Evolutionary conservation across 2,888 invertebrate species (phyloP).

Genomic region (Asteroscopus sphinx): DNA sequence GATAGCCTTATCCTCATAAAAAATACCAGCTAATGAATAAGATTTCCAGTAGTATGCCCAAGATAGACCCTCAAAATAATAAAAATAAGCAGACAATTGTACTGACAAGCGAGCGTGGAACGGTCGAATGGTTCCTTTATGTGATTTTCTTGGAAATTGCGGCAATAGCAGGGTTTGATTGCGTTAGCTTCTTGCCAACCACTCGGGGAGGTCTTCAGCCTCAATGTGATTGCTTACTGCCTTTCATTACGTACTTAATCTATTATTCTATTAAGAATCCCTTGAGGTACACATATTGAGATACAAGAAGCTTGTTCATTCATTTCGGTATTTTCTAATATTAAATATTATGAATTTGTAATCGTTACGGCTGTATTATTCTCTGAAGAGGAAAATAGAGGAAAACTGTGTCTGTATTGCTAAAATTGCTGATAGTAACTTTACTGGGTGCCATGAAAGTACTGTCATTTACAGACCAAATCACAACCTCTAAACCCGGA

Average conservation of each 20-base stretch:
- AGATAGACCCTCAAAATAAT: slow-evolving; percentile 41
- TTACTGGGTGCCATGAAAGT: no score
- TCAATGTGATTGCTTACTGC: slow-evolving; percentile 64
- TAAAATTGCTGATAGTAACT: background rate
- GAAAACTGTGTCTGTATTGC: background rate
- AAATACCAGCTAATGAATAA: slow-evolving; percentile 12
- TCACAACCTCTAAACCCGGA: no score
- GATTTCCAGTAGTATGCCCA: background rate
- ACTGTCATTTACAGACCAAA: no score
- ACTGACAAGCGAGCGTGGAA: slow-evolving; percentile 61
- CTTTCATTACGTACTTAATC: slow-evolving; percentile 59
- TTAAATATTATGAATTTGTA: background rate
- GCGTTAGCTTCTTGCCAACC: slow-evolving; percentile 71
- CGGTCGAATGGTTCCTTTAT: slow-evolving; percentile 68
- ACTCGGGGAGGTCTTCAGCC: slow-evolving; percentile 62
- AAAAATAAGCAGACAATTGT: slow-evolving; percentile 68
- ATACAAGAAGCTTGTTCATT: slow-evolving; percentile 3
- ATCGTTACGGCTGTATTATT: background rate
- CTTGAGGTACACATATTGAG: slow-evolving; percentile 3
- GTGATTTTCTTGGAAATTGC: slow-evolving; percentile 75
- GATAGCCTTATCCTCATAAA: background rate
- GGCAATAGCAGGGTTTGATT: slow-evolving; percentile 73
- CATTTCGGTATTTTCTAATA: slow-evolving; percentile 3
- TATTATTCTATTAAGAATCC: slow-evolving; percentile 47
- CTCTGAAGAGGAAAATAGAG: background rate